Percentiles rank a stretch among this genome's conserved stretches.
Evolutionary conservation across 2,113 vertebrate genomes (phyloP).

Genomic region (Malurus alboscapulatus): DNA sequence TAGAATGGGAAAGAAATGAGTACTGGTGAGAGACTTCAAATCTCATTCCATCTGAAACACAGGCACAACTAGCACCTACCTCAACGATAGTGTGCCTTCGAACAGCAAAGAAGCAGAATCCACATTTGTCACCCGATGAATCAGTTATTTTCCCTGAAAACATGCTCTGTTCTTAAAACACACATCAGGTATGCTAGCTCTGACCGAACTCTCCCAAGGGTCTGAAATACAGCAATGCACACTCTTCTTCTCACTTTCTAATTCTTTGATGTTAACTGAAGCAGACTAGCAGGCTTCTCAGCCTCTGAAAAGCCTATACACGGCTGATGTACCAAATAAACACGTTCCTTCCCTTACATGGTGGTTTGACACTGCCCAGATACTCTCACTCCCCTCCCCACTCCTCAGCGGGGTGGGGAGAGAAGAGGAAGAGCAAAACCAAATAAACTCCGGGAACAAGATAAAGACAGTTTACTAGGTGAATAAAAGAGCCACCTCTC

Average conservation of each 20-base stretch:
- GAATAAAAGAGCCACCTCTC: background rate
- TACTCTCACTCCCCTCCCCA: background rate
- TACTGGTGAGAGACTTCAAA: background rate
- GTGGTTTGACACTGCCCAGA: background rate
- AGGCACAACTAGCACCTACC: background rate
- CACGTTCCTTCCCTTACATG: background rate
- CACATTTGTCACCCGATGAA: fast-evolving
- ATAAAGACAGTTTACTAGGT: background rate
- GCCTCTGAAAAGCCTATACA: background rate
- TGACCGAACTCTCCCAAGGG: background rate
- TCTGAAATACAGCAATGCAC: background rate
- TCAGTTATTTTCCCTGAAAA: background rate
- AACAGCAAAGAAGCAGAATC: background rate
- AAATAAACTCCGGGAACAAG: background rate
- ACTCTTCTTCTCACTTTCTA: background rate
- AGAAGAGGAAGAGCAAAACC: background rate
- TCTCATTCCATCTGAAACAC: background rate
- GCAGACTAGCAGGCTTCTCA: background rate
- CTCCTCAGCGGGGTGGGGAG: fast-evolving
- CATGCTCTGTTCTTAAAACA: background rate
- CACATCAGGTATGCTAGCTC: background rate
- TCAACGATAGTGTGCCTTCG: fast-evolving
- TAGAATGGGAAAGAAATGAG: background rate
- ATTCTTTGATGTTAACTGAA: background rate
- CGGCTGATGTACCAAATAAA: background rate